These are phyloP conservation scores for Polypterus senegalus DNA, from an alignment of 2,113 vertebrate species.

Conservation along the genomic window DNA sequence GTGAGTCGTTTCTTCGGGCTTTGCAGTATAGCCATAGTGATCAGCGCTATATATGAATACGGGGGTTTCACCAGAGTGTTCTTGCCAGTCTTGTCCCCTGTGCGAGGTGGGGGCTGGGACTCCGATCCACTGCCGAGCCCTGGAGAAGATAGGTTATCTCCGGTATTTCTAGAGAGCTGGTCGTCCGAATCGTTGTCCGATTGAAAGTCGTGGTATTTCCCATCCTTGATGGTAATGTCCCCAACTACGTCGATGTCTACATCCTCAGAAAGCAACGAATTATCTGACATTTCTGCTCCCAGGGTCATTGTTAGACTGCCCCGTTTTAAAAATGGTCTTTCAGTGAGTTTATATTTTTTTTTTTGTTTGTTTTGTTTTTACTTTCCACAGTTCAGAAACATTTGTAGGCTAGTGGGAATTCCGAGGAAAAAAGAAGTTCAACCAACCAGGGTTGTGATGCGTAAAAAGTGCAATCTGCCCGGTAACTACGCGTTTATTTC, in stretches of 20 bases:
- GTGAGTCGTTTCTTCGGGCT: constrained; percentile 88
- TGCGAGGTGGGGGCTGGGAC: constrained; percentile 38
- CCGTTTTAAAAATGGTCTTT: constrained; percentile 5
- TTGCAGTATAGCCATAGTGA: constrained; percentile 94
- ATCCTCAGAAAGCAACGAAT: constrained; percentile 70
- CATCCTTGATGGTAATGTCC: constrained; percentile 57
- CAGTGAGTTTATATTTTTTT: not conserved
- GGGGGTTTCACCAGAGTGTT: constrained; percentile 72
- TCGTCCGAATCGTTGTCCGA: constrained; percentile 65
- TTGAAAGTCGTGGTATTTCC: constrained; percentile 52
- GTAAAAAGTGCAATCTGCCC: too few relatives aligned
- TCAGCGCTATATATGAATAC: constrained; percentile 89
- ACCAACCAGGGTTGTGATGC: too few relatives aligned
- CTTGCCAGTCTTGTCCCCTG: constrained; percentile 59
- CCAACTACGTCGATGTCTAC: constrained; percentile 91
- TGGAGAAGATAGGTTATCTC: constrained; percentile 43
- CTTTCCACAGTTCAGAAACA: too few relatives aligned
- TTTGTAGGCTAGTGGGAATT: too few relatives aligned
- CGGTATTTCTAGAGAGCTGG: constrained; percentile 49
- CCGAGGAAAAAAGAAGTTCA: too few relatives aligned
- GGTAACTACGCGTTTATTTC: too few relatives aligned
- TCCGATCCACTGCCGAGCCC: constrained; percentile 45
- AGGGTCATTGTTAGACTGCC: constrained; percentile 60
- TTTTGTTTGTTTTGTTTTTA: too few relatives aligned
- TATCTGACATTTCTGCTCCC: constrained; percentile 70